Evolutionary conservation across 2,888 invertebrate genomes (phyloP).

Genomic region (Drosophila helvetica): DNA sequence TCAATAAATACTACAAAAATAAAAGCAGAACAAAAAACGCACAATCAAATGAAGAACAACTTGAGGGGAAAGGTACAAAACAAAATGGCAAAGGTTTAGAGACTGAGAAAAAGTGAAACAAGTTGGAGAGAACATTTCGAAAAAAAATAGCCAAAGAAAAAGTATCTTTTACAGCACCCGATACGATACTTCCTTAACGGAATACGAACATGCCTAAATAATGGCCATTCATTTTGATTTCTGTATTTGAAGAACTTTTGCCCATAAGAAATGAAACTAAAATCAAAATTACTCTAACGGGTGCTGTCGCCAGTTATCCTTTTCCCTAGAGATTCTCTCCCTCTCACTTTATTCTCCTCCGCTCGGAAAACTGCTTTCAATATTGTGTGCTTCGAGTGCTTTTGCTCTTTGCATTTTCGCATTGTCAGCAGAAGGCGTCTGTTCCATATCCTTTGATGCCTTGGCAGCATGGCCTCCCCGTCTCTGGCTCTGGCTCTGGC

Average conservation of each 20-base stretch:
- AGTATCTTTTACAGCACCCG: not conserved
- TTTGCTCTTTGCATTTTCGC: constrained; percentile 76
- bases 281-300: constrained; percentile 34
- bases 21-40: not conserved
- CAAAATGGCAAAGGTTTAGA: constrained; percentile 21
- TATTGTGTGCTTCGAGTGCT: constrained; percentile 61
- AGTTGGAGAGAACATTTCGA: not conserved
- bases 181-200: not conserved
- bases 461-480: constrained; percentile 51
- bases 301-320: constrained; percentile 30
- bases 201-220: constrained; percentile 4
- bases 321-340: not conserved
- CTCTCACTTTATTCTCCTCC: constrained; percentile 9
- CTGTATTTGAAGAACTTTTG: constrained; percentile 25
- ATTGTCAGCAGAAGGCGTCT: constrained; percentile 74
- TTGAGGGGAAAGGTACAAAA: constrained; percentile 19
- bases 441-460: constrained; percentile 70
- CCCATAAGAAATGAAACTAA: constrained; percentile 16
- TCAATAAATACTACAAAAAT: constrained; percentile 17
- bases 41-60: constrained; percentile 24
- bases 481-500: constrained; percentile 1
- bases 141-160: not conserved
- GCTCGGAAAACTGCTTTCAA: constrained; percentile 39
- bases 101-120: not conserved
- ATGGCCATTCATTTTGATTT: constrained; percentile 16